These are phyloP conservation scores for Orussus abietinus DNA, from an alignment of 1,140 invertebrate species.

Conservation along the genomic window DNA sequence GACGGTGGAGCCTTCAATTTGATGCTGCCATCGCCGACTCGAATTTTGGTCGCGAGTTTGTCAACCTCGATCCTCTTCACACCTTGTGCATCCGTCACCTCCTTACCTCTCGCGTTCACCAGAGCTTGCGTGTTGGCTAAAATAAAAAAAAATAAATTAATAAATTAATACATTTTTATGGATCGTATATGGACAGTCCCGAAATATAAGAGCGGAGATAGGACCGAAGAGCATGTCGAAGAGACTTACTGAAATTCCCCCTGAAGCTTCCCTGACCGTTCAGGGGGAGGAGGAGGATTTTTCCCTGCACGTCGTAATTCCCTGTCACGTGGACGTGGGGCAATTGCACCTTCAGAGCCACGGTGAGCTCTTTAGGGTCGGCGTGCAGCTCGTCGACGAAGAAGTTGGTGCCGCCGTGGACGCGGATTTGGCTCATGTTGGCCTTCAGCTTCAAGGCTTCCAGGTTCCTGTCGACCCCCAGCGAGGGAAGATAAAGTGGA, in stretches of 20 bases:
- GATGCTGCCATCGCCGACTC: slow-evolving; percentile 60
- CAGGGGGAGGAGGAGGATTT: slow-evolving; percentile 62
- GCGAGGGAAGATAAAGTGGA: slow-evolving; percentile 59
- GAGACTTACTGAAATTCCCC: slow-evolving; percentile 71
- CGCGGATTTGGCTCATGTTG: slow-evolving; percentile 62
- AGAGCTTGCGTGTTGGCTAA: slow-evolving; percentile 56
- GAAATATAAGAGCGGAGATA: too few species aligned
- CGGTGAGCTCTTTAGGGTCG: slow-evolving; percentile 59
- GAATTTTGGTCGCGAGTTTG: slow-evolving; percentile 59
- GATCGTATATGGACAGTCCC: too few species aligned
- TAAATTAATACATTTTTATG: not conserved
- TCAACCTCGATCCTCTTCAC: slow-evolving; percentile 59
- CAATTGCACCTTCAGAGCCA: slow-evolving; percentile 56
- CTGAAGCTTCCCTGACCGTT: slow-evolving; percentile 62
- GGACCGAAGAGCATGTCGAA: too few species aligned
- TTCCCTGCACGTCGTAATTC: slow-evolving; percentile 66
- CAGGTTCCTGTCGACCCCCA: slow-evolving; percentile 63
- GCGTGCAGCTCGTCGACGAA: slow-evolving; percentile 62
- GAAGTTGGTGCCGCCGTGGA: slow-evolving; percentile 59
- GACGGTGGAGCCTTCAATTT: slow-evolving; percentile 48
- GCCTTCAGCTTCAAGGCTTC: slow-evolving; percentile 64
- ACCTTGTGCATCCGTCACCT: slow-evolving; percentile 57
- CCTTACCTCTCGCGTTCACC: slow-evolving; percentile 56
- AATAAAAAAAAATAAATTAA: slow-evolving; percentile 21
- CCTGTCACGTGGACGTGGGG: slow-evolving; percentile 59